Evolutionary conservation across 2,888 invertebrate species (phyloP), one percentile per base, ranked within the genome.

Genomic region (Amphipyra berbera): DNA sequence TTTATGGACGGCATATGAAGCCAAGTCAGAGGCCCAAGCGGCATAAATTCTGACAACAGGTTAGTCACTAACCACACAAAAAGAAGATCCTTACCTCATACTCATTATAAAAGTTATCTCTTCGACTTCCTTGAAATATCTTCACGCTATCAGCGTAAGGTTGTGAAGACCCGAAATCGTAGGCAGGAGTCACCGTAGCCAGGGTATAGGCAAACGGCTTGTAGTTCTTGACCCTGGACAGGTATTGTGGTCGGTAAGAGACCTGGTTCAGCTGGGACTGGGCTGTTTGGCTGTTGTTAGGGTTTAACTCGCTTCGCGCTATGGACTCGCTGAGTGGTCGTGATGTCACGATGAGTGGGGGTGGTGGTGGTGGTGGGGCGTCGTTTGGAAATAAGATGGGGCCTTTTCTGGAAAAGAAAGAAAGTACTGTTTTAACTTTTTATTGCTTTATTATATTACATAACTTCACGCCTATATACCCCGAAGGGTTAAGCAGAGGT

Each of bases 321-420:
- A 95, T 90, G 45, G 91, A 90, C 62, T 95, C 94, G 9, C 82
- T 48, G 6, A 95, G 85, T 0, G 95, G 95, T 3, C 94, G 75
- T 0, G 95, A 87, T 0, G 95, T 95, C 1, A 95, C 95, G 10
- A 95, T 86, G 2, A 95, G 84, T 0, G 95, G 95, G 0, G 88
- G 85, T 0, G 88, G 84, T 0, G 94, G 91, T 0, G 94, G 86
- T 0, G 92, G 91, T 0, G 91, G 89, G 0, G 81, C 88, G 58
- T 91, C 90, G 72, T 90, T 94, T 0, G 95, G 95, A 73, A 95
- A 95, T 0, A 94, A 75, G 0, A 95, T 92, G 56, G 95, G 95
- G 0, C 95, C 95, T 84, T 95, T 88, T 64, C 95, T 95, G 88
- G 1, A 87, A 84, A 35, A 4, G 33, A 27, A 67, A 65, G 8